These are phyloP conservation scores for Poeciliopsis infans DNA, from an alignment of 2,797 vertebrate species.

Conservation along the genomic window DNA sequence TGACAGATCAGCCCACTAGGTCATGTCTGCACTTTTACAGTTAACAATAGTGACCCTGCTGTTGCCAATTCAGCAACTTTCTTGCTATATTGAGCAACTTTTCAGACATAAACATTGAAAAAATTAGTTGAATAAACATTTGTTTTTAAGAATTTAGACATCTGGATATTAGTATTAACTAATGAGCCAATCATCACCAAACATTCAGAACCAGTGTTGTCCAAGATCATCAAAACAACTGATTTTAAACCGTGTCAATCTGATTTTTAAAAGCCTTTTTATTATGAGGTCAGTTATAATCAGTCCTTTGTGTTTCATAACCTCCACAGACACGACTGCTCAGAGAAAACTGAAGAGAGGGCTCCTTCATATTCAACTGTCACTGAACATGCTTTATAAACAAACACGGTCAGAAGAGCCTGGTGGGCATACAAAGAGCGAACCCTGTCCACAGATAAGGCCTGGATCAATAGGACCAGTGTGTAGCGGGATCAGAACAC, in stretches of 20 bases:
- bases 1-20: no score
- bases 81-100: no score
- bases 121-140: neutral
- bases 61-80: no score
- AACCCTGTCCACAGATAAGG: slow-evolving; percentile 55
- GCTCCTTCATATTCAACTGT: slow-evolving; percentile 54
- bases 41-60: no score
- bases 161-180: neutral
- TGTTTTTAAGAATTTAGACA: neutral
- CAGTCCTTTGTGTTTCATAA: slow-evolving; percentile 4
- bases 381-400: slow-evolving; percentile 62
- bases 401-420: slow-evolving; percentile 36
- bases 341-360: slow-evolving; percentile 42
- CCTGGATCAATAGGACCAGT: slow-evolving; percentile 66
- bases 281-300: neutral
- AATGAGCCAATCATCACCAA: neutral
- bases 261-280: neutral
- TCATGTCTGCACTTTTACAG: no score
- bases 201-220: neutral
- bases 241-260: neutral
- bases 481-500: slow-evolving; percentile 46
- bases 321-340: slow-evolving; percentile 24
- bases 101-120: no score
- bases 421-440: slow-evolving; percentile 61
- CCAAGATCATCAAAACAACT: neutral